Percentiles rank a stretch among this genome's conserved stretches.
These are phyloP conservation scores for Lepetodrilus schrolli DNA, from an alignment of 2,888 invertebrate species.

Conservation along the genomic window DNA sequence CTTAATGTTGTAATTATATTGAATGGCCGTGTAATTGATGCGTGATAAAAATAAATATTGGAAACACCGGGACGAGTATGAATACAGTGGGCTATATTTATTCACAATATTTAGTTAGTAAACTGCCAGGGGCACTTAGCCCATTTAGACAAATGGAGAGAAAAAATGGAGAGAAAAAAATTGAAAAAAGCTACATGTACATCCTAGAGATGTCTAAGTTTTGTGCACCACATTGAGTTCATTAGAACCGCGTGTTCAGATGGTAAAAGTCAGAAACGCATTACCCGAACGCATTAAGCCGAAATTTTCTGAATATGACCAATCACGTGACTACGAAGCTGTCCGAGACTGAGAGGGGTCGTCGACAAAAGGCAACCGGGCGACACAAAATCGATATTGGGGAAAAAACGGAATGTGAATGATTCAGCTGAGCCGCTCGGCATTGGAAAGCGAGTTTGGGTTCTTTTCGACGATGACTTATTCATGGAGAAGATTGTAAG, in stretches of 20 bases:
- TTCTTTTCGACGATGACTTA: neutral
- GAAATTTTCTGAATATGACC: neutral
- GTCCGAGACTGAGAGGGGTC: neutral
- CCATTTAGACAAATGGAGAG: no score
- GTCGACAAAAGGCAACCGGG: no score
- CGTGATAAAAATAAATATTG: no score
- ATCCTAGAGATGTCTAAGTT: no score
- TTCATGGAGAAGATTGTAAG: neutral
- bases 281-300: neutral
- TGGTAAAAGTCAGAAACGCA: neutral
- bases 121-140: no score
- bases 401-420: constrained; percentile 25
- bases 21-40: no score
- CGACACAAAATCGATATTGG: constrained; percentile 10
- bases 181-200: no score
- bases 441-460: neutral
- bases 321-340: neutral
- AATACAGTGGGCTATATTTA: no score
- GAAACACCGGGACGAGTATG: no score
- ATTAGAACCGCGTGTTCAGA: neutral
- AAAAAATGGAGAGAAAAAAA: no score
- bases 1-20: no score
- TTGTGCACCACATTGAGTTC: neutral
- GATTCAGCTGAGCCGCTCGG: neutral
- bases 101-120: no score